Conservation (phyloP, 2,113 vertebrate species). For the Sialia sialis region DNA sequence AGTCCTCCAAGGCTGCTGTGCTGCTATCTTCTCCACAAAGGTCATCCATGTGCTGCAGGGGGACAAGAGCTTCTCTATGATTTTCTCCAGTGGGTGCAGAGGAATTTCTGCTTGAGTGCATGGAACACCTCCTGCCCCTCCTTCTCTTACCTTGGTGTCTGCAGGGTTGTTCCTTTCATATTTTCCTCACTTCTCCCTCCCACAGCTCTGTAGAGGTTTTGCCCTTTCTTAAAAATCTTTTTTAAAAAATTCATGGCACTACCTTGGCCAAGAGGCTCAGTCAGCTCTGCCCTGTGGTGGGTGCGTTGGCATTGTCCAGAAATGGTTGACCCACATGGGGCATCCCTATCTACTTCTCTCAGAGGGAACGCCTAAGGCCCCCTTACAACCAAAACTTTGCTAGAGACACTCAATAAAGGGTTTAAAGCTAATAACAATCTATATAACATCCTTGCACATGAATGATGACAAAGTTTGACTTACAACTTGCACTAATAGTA, state of each 20-base stretch:
- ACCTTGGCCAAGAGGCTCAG: not conserved
- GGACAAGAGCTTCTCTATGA: accelerated
- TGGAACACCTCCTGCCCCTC: not conserved
- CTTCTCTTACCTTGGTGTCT: not conserved
- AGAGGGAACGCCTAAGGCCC: not conserved
- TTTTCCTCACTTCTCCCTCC: not conserved
- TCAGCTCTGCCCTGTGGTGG: not conserved
- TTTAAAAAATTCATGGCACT: not conserved
- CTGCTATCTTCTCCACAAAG: not conserved
- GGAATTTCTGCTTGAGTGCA: not conserved
- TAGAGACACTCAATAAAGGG: not conserved
- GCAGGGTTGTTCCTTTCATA: not conserved
- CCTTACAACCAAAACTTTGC: not conserved
- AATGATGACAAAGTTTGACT: not conserved
- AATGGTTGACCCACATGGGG: accelerated
- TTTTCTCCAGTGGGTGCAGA: not conserved
- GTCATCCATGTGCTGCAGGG: not conserved
- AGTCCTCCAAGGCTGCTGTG: not conserved
- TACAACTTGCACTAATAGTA: not conserved
- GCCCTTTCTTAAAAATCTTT: not conserved
- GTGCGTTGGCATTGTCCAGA: not conserved
- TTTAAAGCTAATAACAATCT: not conserved
- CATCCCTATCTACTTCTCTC: not conserved
- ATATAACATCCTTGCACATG: not conserved
- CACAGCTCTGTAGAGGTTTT: not conserved